These are phyloP conservation scores for Falco naumanni DNA, from an alignment of 2,797 vertebrate species.

Conservation along the genomic window DNA sequence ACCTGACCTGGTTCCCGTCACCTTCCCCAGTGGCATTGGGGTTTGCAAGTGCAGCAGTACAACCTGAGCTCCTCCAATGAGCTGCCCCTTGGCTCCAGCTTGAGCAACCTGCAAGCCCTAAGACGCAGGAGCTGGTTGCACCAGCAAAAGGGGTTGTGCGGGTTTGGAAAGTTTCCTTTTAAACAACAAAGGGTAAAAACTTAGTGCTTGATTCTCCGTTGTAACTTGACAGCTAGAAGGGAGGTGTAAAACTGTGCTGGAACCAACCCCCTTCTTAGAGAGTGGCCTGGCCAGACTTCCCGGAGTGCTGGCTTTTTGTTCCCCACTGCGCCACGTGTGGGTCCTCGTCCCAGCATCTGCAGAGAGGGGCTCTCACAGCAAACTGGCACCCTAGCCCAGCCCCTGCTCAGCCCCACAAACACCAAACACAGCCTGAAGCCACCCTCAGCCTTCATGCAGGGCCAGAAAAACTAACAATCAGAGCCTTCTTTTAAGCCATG, in stretches of 20 bases:
- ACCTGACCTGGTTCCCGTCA: neutral
- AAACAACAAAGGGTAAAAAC: neutral
- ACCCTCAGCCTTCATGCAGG: neutral
- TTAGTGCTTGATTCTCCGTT: neutral
- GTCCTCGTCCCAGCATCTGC: neutral
- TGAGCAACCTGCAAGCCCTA: neutral
- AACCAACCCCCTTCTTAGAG: neutral
- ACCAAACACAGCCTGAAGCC: neutral
- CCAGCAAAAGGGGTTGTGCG: neutral
- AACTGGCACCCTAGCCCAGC: neutral
- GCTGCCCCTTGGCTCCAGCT: neutral
- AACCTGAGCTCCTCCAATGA: neutral
- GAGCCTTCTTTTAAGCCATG: neutral
- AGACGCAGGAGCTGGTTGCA: neutral
- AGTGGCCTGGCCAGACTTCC: neutral
- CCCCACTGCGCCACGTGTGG: rapidly evolving
- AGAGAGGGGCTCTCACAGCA: neutral
- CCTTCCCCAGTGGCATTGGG: neutral
- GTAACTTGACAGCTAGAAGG: neutral
- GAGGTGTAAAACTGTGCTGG: neutral
- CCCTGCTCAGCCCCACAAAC: neutral
- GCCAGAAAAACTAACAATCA: constrained; percentile 7
- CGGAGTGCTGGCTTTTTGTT: rapidly evolving
- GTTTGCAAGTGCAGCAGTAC: neutral
- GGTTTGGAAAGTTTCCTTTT: neutral